A percentile compares a stretch with the other conserved stretches of the same genome.
phyloP scores from a whole-genome alignment of 2,113 vertebrate genomes.

The Athene cunicularia region DNA sequence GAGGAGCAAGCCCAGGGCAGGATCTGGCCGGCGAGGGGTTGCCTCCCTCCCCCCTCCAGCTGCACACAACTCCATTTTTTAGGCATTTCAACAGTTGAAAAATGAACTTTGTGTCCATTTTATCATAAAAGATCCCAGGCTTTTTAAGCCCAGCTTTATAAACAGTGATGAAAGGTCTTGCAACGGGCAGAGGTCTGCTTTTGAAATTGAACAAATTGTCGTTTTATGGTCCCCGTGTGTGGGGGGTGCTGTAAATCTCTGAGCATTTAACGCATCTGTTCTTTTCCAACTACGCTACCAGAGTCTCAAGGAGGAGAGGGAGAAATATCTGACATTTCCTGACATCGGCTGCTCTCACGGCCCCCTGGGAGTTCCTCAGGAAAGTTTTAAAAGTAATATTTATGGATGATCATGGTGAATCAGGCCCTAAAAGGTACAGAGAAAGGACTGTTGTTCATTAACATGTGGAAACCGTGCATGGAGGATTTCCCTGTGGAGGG shows the following conservation, averaged over 20 bases:
- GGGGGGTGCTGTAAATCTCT: constrained; percentile 30
- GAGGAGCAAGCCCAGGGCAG: neutral
- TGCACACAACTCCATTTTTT: neutral
- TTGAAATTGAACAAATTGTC: constrained; percentile 67
- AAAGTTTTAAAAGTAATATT: constrained; percentile 70
- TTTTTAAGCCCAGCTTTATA: constrained; percentile 16
- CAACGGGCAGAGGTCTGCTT: constrained; percentile 57
- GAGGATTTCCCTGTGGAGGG: constrained; percentile 57
- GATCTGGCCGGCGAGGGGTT: rapidly evolving
- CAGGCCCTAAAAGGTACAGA: constrained; percentile 49
- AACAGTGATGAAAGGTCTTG: constrained; percentile 57
- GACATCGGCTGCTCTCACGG: neutral
- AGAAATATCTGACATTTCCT: constrained; percentile 61
- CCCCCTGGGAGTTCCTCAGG: constrained; percentile 38
- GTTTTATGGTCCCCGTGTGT: constrained; percentile 41
- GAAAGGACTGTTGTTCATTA: constrained; percentile 71
- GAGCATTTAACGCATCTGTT: constrained; percentile 38
- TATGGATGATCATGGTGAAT: constrained; percentile 68
- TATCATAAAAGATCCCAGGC: neutral
- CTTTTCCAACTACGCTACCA: constrained; percentile 21
- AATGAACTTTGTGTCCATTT: neutral
- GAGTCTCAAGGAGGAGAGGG: constrained; percentile 28
- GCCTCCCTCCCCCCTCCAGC: neutral
- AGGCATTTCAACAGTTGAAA: neutral
- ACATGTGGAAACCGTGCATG: constrained; percentile 39